These are phyloP conservation scores for Alviniconcha strummeri DNA, from an alignment of 2,888 invertebrate species.

Conservation along the genomic window DNA sequence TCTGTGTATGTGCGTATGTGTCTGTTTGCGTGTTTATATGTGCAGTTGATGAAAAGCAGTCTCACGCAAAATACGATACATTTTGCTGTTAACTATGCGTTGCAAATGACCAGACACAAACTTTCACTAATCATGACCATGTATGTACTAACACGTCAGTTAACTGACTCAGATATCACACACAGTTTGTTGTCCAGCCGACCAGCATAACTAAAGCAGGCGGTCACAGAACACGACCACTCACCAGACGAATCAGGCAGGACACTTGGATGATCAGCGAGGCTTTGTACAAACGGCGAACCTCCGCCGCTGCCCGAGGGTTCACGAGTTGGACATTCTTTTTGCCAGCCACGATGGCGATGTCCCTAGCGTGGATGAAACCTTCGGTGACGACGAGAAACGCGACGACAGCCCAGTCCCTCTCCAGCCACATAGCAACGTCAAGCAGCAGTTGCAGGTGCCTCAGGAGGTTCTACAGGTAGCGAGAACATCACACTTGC, in stretches of 20 bases:
- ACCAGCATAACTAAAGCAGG: too few species aligned
- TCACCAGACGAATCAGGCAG: neutral
- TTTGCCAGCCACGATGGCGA: neutral
- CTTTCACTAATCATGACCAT: neutral
- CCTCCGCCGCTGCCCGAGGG: too few species aligned
- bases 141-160: too few species aligned
- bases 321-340: neutral
- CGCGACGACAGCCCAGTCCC: neutral
- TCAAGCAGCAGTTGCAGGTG: slow-evolving; percentile 1
- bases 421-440: slow-evolving; percentile 14
- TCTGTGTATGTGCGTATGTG: too few species aligned
- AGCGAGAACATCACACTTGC: too few species aligned
- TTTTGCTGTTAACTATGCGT: neutral
- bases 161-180: too few species aligned
- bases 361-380: neutral
- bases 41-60: neutral
- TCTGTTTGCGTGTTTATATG: neutral
- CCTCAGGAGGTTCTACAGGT: neutral
- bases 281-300: neutral
- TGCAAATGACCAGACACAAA: neutral
- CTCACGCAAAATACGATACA: neutral
- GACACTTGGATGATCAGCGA: neutral
- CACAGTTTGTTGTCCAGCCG: too few species aligned
- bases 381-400: neutral
- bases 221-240: neutral